phyloP scores from a whole-genome alignment of 2,888 invertebrate species.

The Drosophila recens region DNA sequence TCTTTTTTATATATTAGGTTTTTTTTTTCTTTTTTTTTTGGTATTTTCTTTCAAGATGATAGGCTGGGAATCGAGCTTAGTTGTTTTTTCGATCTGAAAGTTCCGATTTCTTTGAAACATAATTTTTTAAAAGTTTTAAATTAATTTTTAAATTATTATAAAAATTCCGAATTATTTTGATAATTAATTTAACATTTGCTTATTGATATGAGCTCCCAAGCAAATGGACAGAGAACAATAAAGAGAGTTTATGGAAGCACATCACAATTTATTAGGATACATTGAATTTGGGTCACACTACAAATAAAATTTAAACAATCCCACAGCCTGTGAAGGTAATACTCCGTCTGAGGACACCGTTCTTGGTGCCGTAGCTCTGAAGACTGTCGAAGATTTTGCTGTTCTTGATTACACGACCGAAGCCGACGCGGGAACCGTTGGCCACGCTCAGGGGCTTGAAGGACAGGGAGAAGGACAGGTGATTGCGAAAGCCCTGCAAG shows the following conservation, averaged over 20 bases:
- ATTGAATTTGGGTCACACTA: conserved; percentile 14
- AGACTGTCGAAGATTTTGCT: conserved; percentile 66
- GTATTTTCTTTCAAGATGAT: too few species aligned
- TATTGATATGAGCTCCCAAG: too few species aligned
- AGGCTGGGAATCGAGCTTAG: too few species aligned
- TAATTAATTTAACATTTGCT: too few species aligned
- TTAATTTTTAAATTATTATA: too few species aligned
- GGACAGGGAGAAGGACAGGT: conserved; percentile 71
- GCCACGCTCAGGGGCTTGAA: conserved; percentile 71
- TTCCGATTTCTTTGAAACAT: too few species aligned
- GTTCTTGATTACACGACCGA: conserved; percentile 76
- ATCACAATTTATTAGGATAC: conserved; percentile 3
- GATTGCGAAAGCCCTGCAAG: conserved; percentile 50
- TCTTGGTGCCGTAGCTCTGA: conserved; percentile 78
- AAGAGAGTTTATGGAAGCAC: neutral
- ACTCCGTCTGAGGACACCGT: conserved; percentile 74
- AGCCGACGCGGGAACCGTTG: conserved; percentile 75
- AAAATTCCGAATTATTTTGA: too few species aligned
- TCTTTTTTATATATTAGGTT: too few species aligned
- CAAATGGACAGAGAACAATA: neutral
- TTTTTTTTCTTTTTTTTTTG: too few species aligned
- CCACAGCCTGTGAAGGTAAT: conserved; percentile 72
- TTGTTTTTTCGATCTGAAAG: too few species aligned
- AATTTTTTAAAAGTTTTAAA: too few species aligned
- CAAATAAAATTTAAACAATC: conserved; percentile 45